Evolutionary conservation across 2,797 vertebrate species (phyloP), one percentile per base, ranked within the genome.

Genomic region (Clarias laeviceps): DNA sequence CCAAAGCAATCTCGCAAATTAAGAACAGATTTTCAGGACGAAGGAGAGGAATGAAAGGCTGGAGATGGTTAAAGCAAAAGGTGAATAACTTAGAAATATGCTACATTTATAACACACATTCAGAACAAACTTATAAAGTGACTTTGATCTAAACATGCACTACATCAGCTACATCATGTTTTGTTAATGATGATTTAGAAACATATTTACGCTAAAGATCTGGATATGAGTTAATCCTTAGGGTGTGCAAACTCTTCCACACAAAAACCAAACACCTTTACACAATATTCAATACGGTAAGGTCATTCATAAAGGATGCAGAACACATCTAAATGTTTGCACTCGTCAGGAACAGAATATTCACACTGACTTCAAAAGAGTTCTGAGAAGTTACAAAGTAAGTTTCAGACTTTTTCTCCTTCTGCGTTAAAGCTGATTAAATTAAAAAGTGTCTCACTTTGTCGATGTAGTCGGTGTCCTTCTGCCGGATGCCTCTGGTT

Each of bases 401-500:
- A 37, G 57, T 24, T 61, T 61, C 27, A 32, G 5, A 73, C 27
- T 8, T 57, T 20, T 54, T 27, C 24, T 54, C 5, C 37, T 40
- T 15, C 69, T 45, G 11, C 3, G 70, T 50, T 50, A 18, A 62
- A 80, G 62, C 9, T 4, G 5, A 54, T 9, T 20, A 3, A 17
- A 20, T 1, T 50, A n/a, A 17, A 59, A 40, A 2, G 3, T 22
- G 4, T 17, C 93, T 95, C 94, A 96, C 95, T 94, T 94, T 95
- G 61, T 96, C 95, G 0, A 90, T 45, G 62, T 89, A 92, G 54
- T 96, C 95, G 68, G 93, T 94, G 89, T 95, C 95, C 90, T 95
- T 95, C 79, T 91, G 91, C 83, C 95, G 93, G 89, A 94, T 93
- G 73, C 92, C 93, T 90, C 95, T 93, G 84, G 83, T 94, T 91